Percentiles rank a stretch among this genome's conserved stretches.
Evolutionary conservation across 2,113 vertebrate species (phyloP).

Genomic region (Gila orcuttii): DNA sequence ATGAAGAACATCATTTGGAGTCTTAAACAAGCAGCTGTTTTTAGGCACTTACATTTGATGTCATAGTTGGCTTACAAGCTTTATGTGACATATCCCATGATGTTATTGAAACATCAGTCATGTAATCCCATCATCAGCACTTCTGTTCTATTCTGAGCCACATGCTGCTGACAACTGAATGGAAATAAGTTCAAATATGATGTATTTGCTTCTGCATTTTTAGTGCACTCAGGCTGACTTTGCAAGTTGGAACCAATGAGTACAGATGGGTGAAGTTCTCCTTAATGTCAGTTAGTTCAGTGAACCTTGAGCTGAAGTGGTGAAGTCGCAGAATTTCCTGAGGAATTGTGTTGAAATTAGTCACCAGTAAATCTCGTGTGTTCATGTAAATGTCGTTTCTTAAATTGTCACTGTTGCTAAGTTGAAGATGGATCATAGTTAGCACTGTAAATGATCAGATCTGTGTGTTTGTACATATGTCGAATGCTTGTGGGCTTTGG

Average conservation of each 20-base stretch:
- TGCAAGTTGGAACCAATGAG: not conserved
- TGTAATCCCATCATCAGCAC: not conserved
- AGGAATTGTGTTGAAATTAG: not conserved
- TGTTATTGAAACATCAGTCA: not conserved
- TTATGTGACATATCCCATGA: not conserved
- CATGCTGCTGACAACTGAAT: not conserved
- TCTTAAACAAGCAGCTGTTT: not conserved
- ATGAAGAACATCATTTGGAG: not conserved
- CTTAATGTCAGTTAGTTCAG: not conserved
- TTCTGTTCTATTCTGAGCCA: conserved; percentile 11
- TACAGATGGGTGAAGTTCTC: not conserved
- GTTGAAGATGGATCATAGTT: not conserved
- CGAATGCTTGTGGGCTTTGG: not conserved
- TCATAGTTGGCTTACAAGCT: not conserved
- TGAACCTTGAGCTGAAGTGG: not conserved
- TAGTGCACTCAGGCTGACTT: not conserved
- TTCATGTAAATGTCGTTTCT: not conserved
- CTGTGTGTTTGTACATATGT: not conserved
- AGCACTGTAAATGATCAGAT: not conserved
- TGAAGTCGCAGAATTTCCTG: not conserved
- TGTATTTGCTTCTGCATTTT: conserved; percentile 11
- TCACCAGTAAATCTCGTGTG: not conserved
- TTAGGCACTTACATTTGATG: not conserved
- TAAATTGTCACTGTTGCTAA: not conserved
- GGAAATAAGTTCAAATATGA: conserved; percentile 1